Conservation (phyloP, 1,140 invertebrate species). For the Sweltsa coloradensis region DNA sequence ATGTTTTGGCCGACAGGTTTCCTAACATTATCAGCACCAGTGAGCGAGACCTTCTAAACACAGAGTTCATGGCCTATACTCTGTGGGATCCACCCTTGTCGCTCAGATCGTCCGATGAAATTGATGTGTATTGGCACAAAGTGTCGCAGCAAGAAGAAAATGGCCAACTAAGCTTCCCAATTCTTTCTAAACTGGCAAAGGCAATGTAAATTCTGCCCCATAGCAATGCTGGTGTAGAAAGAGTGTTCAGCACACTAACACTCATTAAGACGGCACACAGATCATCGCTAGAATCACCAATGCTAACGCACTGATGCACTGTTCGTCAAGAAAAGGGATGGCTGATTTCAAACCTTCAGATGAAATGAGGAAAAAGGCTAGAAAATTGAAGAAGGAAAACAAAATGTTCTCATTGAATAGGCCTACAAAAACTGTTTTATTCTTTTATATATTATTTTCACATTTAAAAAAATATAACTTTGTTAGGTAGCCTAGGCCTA, state of each 20-base stretch:
- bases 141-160: neutral
- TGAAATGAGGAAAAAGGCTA: neutral
- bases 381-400: conserved; percentile 1
- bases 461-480: no score
- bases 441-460: no score
- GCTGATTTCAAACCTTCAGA: neutral
- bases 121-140: neutral
- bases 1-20: neutral
- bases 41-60: neutral
- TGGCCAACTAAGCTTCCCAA: conserved; percentile 2
- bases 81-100: neutral
- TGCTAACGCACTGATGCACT: conserved; percentile 1
- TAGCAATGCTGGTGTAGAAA: conserved; percentile 1
- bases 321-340: neutral
- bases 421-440: no score
- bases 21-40: neutral
- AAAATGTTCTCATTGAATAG: no score
- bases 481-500: no score
- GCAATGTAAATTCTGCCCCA: neutral
- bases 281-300: neutral
- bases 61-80: neutral
- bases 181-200: conserved; percentile 1
- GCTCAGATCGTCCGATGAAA: neutral
- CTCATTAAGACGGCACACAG: neutral
- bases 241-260: neutral